Evolutionary conservation across 2,113 vertebrate species (phyloP).

Genomic region (Orycteropus afer): DNA sequence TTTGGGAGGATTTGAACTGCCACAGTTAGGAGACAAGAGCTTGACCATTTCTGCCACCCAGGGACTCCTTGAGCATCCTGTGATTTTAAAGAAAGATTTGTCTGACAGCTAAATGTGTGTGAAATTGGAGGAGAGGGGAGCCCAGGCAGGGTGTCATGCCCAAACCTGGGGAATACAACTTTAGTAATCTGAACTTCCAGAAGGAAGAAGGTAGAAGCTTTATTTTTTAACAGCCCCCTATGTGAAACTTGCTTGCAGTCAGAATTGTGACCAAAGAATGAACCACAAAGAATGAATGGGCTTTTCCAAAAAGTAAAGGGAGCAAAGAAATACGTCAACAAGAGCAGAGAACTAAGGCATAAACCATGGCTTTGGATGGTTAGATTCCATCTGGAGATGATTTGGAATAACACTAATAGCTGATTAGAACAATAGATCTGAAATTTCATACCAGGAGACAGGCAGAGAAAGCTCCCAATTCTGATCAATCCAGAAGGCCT

Average conservation of each 20-base stretch:
- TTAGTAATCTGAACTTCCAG: neutral
- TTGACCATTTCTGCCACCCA: neutral
- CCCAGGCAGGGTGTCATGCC: neutral
- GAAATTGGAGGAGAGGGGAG: neutral
- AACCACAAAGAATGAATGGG: neutral
- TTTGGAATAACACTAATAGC: neutral
- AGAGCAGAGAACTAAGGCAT: neutral
- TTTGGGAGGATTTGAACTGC: neutral
- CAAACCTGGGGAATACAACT: neutral
- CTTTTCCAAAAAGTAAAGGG: neutral
- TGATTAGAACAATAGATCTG: slow-evolving; percentile 26
- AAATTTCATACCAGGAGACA: slow-evolving; percentile 35
- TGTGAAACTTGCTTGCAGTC: neutral
- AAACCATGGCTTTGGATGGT: neutral
- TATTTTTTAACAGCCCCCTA: neutral
- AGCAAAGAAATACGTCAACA: neutral
- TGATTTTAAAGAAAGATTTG: neutral
- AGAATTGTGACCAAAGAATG: slow-evolving; percentile 3
- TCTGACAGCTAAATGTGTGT: neutral
- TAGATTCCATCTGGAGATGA: neutral
- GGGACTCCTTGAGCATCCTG: neutral
- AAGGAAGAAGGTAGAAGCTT: neutral
- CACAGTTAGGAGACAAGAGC: too few species aligned
- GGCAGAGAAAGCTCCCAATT: slow-evolving; percentile 11
- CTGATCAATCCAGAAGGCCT: neutral